Conservation (phyloP, 2,113 vertebrate genomes). For the Forbesichthys agassizii region DNA sequence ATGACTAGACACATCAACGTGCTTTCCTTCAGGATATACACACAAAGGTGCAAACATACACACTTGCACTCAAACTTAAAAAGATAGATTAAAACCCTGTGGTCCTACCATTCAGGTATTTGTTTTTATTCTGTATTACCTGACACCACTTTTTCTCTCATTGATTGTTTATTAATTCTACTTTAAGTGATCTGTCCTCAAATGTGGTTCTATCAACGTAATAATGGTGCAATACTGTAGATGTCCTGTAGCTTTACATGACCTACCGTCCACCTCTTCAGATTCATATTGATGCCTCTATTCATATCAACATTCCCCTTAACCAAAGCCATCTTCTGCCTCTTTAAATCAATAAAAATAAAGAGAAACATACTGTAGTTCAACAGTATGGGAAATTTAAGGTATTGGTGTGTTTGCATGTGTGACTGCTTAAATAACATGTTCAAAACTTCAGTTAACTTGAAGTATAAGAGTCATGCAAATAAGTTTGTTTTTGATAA, state of each 20-base stretch:
- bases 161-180: neutral
- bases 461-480: no score
- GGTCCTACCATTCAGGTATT: conserved; percentile 1
- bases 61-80: neutral
- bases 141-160: neutral
- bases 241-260: conserved; percentile 13
- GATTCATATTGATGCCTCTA: no score
- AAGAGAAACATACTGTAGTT: no score
- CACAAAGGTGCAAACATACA: conserved; percentile 13
- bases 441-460: no score
- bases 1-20: conserved; percentile 47
- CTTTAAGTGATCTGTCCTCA: conserved; percentile 8
- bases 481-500: no score
- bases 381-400: no score
- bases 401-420: no score
- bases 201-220: conserved; percentile 8
- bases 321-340: no score
- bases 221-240: conserved; percentile 12
- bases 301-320: no score
- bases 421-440: no score
- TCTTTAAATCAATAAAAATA: no score
- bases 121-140: conserved; percentile 13
- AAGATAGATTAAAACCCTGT: conserved; percentile 32
- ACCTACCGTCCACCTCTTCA: no score
- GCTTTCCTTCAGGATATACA: conserved; percentile 37